These are phyloP conservation scores for Atopsyche davidsoni DNA, from an alignment of 1,140 invertebrate species.

Conservation along the genomic window DNA sequence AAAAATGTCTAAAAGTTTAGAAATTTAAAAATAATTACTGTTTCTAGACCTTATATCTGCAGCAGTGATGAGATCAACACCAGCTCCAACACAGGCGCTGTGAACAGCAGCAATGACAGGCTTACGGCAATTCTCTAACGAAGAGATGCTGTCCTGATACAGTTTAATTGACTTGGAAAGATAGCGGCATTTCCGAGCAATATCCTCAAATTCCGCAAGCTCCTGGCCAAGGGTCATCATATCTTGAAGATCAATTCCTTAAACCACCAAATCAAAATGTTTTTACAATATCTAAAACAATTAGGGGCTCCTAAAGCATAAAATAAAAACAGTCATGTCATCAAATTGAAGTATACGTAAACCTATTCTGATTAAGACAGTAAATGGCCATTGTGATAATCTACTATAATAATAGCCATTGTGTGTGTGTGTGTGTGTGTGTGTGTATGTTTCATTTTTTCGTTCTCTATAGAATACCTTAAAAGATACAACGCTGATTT, in stretches of 20 bases:
- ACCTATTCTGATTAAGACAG: too few species aligned
- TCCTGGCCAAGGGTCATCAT: constrained; percentile 54
- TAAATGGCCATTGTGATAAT: too few species aligned
- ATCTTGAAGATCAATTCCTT: constrained; percentile 71
- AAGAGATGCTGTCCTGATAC: constrained; percentile 73
- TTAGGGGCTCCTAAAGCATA: too few species aligned
- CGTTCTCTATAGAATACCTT: too few species aligned
- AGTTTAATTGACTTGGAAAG: constrained; percentile 59
- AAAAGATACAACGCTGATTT: too few species aligned
- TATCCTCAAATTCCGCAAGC: constrained; percentile 64
- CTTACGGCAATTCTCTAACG: constrained; percentile 75
- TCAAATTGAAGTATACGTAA: constrained; percentile 10
- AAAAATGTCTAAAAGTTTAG: too few species aligned
- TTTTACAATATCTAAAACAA: constrained; percentile 6
- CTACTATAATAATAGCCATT: too few species aligned
- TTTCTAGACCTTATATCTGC: constrained; percentile 70
- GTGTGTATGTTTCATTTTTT: too few species aligned
- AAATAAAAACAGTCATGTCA: too few species aligned
- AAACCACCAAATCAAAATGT: constrained; percentile 29
- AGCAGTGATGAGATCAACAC: constrained; percentile 78
- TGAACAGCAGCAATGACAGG: constrained; percentile 88
- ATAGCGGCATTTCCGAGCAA: constrained; percentile 69
- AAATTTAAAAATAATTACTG: too few species aligned
- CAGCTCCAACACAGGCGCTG: constrained; percentile 84
- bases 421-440: too few species aligned